Conservation (phyloP, 2,888 invertebrate species). For the Xylocampa areola region DNA sequence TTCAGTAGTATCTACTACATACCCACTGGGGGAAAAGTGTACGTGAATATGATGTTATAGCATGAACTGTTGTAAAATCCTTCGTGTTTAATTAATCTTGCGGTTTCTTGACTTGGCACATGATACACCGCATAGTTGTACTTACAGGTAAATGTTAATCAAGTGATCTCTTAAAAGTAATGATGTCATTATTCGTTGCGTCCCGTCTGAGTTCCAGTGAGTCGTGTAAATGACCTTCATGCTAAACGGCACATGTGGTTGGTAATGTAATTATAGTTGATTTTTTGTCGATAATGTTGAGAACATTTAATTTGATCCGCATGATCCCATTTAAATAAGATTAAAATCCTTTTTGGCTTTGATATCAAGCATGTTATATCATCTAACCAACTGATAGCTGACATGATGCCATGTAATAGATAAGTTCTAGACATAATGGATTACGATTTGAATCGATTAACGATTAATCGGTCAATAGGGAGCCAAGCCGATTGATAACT, state of each 20-base stretch:
- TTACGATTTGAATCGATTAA: constrained; percentile 32
- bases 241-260: constrained; percentile 70
- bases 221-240: constrained; percentile 74
- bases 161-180: constrained; percentile 63
- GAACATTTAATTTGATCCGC: constrained; percentile 45
- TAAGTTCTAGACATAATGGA: constrained; percentile 18
- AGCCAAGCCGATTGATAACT: constrained; percentile 33
- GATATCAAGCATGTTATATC: constrained; percentile 16
- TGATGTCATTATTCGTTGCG: constrained; percentile 73
- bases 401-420: constrained; percentile 11
- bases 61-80: constrained; percentile 18
- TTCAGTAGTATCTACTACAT: background rate
- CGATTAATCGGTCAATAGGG: constrained; percentile 13
- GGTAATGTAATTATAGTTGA: constrained; percentile 60
- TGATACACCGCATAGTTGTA: constrained; percentile 55
- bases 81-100: constrained; percentile 67
- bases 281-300: constrained; percentile 53
- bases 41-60: constrained; percentile 22
- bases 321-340: constrained; percentile 36
- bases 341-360: constrained; percentile 27
- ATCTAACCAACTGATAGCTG: background rate
- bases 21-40: background rate
- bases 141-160: constrained; percentile 52
- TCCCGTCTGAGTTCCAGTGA: constrained; percentile 70
- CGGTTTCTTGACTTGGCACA: constrained; percentile 68